Evolutionary conservation across 1,140 invertebrate genomes (phyloP), one percentile per base, ranked within the genome.

Genomic region (Portunus trituberculatus): DNA sequence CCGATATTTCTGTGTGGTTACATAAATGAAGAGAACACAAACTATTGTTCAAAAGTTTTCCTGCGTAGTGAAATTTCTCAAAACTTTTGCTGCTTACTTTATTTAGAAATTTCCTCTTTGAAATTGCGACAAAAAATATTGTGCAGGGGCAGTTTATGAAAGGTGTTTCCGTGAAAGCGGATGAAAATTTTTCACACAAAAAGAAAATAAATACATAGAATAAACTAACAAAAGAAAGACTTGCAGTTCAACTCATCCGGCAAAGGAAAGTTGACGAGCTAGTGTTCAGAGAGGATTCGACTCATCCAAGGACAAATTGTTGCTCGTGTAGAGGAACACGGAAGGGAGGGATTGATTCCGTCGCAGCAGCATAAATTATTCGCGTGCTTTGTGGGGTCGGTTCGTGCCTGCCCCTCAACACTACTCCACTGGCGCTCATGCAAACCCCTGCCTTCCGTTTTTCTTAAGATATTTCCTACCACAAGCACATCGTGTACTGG

Each of bases 301-400:
- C 67, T 76, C 67, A n/a, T 76, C 67, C 67, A 7, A 7, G 4
- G 20, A n/a, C 6, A 59, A 59, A 76, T 76, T n/a, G 67, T 7
- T n/a, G 67, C n/a, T 76, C 67, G 67, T 25, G 12, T 20, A 59
- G n/a, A 59, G 31, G 48, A 52, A 39, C 0, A 89, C 16, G 39
- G 88, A 28, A 20, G 45, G 32, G 88, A 45, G 32, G 45, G 46
- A 91, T 91, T 91, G 89, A 91, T 91, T 91, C 89, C 7, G 45
- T 25, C 28, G 39, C 48, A n/a, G 89, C 32, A 48, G 32, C 25
- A 89, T 91, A 91, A 91, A 91, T 91, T 59, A 91, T 91, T 91
- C 31, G 46, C 31, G 89, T 48, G 89, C 32, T 28, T 16, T 91
- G 39, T 28, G 89, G 46, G 89, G 89, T 16, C n/a, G 46, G 25